Conservation (phyloP, 2,113 vertebrate species). For the Ochotona curzoniae region DNA sequence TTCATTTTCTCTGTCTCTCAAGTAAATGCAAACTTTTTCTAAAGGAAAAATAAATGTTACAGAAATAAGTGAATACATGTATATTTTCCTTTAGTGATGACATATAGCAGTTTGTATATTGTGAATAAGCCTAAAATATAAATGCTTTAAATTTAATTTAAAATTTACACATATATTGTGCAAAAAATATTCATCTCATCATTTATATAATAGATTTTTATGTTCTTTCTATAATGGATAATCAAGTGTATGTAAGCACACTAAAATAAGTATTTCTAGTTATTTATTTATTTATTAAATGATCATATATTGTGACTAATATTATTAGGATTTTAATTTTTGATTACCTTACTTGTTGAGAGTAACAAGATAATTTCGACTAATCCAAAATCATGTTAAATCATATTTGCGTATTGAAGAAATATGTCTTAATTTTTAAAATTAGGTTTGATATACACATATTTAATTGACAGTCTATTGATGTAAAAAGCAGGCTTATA, state of each 20-base stretch:
- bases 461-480: neutral
- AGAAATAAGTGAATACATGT: neutral
- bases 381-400: neutral
- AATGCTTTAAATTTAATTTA: neutral
- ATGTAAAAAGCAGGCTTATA: neutral
- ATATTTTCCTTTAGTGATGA: neutral
- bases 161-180: neutral
- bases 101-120: conserved; percentile 19
- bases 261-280: neutral
- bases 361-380: conserved; percentile 12
- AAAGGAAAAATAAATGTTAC: neutral
- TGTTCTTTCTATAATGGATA: neutral
- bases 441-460: neutral
- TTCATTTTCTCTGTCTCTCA: too few relatives aligned
- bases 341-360: neutral
- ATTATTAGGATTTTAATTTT: conserved; percentile 32
- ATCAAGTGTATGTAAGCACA: neutral
- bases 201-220: neutral
- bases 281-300: conserved; percentile 39
- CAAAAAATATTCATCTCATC: conserved; percentile 24
- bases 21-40: too few relatives aligned
- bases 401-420: neutral
- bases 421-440: conserved; percentile 31
- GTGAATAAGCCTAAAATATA: conserved; percentile 20
- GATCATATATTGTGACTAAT: neutral